Conservation (phyloP, 2,888 invertebrate genomes). For the Laothoe populi region DNA sequence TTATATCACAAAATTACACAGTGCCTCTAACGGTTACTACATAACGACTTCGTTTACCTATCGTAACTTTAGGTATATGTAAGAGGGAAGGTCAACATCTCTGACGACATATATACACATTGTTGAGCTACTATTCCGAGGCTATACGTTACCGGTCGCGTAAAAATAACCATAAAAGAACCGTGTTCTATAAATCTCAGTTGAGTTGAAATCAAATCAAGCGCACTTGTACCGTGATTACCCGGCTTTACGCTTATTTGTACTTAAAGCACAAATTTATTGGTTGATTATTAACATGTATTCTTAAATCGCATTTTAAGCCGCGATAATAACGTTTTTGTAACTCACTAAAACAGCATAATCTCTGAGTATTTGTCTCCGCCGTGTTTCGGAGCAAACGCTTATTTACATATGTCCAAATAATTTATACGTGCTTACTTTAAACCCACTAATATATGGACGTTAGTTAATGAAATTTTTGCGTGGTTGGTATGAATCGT, state of each 20-base stretch:
- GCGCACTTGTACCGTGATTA: background rate
- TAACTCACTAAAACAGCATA: constrained; percentile 28
- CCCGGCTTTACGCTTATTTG: constrained; percentile 2
- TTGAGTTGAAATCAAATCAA: background rate
- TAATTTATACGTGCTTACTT: constrained; percentile 16
- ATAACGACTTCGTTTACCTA: no score
- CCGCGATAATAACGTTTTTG: background rate
- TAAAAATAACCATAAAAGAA: background rate
- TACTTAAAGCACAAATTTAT: constrained; percentile 10
- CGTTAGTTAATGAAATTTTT: background rate
- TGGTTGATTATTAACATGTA: background rate
- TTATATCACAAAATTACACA: no score
- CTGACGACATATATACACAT: no score
- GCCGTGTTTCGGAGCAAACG: constrained; percentile 3
- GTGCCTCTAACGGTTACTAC: no score
- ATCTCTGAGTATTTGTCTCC: constrained; percentile 22
- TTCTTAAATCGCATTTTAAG: background rate
- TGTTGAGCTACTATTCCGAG: no score
- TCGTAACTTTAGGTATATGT: no score
- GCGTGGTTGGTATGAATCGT: background rate
- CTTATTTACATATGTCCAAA: constrained; percentile 12
- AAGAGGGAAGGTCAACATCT: no score
- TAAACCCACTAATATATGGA: constrained; percentile 12
- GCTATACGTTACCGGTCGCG: no score
- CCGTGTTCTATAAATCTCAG: background rate